Evolutionary conservation across 2,888 invertebrate genomes (phyloP), one percentile per base, ranked within the genome.

Genomic region (Rhodophaea formosa): DNA sequence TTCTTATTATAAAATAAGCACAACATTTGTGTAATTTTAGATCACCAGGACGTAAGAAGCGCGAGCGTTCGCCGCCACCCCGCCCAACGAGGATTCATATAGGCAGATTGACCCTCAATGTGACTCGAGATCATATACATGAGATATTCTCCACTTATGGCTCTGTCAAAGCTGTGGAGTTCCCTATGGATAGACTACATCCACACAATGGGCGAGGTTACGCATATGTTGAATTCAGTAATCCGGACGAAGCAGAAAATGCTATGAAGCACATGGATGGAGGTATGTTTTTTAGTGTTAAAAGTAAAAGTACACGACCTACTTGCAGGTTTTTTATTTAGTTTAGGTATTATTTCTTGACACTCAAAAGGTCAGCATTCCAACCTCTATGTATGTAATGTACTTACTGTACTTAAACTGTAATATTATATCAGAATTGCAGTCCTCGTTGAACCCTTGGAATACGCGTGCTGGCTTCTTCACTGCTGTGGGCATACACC

Each of bases 181-280:
- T 98, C 79, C 97, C 97, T 0, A 92, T 94, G 63, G 99, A 99
- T 75, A 94, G 98, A 64, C 91, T 95, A 57, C 98, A 99, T 84
- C 94, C 95, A 0, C 95, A 96, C 76, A 94, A 97, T 68, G 96
- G 97, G n/a, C 94, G 97, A 30, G 98, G 98, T 0, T 97, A 97
- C 84, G 98, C 98, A 10, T 99, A 99, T 82, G 96, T 99, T 1
- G 99, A 99, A 77, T 99, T 96, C 86, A 95, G 94, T 66, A 97
- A 95, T 57, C 93, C 98, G 0, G 99, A 99, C 68, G 98, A 99
- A 84, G 99, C 99, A 16, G 98, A 99, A 81, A 98, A 98, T 83
- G 99, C 99, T 0, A 97, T 99, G 95, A 99, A 99, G 84, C 98
- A 99, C 79, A 99, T 99, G 99, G 99, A 99, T 88, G 99, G 99